Base-by-base conservation (phyloP, 2,797 vertebrate species). In the Urophycis tenuis region DNA sequence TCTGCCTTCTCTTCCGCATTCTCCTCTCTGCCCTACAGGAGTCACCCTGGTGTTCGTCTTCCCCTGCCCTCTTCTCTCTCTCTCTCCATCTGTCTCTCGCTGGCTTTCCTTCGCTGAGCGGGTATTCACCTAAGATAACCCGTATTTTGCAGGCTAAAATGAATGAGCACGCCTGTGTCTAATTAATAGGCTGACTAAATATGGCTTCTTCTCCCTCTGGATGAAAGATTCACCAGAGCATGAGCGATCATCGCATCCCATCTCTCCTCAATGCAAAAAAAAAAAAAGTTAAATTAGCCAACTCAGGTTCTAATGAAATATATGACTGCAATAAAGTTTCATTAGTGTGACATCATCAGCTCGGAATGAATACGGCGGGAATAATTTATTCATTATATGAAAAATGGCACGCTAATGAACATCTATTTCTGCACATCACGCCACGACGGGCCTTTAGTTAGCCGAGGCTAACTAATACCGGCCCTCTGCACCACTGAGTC, bases 331-430 rank as follows among this genome's bases (percentile, higher is more conserved):
- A 74, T 75, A 78, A 79, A 15, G 29, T 49, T 76, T 82, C 70
- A 83, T 85, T 81, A 78, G 31, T 77, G 75, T 81, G 74, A 85
- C 74, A 79, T 79, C 39, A 80, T 31, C 78, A 17, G 75, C 60
- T 29, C 14, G 71, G 79, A 87, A 81, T 83, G 75, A 81, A 88
- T 83, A 72, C 71, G 73, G 67, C 30, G 41, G 70, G 33, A 79
- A 77, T 87, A 15, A 88, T 85, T 86, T 80, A 88, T 85, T 85
- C 78, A 87, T 85, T 25, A 84, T 35, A 80, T 87, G 75, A 87
- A 78, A 82, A 82, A 81, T 81, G 69, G n/a, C 35, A 32, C n/a
- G 30, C 75, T 84, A 86, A 88, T 86, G 82, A 85, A 81, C 81
- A 78, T 87, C 77, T 39, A 71, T 78, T 84, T 85, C 78, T 36